Conservation (phyloP, 2,113 vertebrate genomes). For the Proterorhinus semilunaris region DNA sequence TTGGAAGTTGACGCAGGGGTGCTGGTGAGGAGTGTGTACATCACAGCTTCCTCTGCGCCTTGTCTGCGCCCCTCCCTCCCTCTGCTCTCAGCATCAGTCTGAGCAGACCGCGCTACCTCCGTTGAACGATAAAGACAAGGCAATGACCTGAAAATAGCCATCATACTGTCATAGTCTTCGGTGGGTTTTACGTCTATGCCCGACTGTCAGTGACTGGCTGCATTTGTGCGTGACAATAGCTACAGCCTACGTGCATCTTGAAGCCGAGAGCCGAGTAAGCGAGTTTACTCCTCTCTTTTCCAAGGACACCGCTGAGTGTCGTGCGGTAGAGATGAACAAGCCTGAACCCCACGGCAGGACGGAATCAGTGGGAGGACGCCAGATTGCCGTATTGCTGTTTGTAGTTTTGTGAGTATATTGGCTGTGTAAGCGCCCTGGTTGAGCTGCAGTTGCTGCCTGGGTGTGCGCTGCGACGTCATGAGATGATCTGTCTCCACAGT, state of each 20-base stretch:
- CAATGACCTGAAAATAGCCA: not conserved
- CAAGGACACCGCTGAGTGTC: conserved; percentile 46
- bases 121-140: conserved; percentile 32
- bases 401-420: conserved; percentile 18
- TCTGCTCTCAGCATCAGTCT: conserved; percentile 49
- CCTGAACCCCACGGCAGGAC: conserved; percentile 30
- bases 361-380: conserved; percentile 27
- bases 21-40: conserved; percentile 30
- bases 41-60: conserved; percentile 44
- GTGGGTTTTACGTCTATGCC: not conserved
- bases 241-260: not conserved
- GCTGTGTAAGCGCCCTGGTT: not conserved
- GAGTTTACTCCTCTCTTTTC: conserved; percentile 20
- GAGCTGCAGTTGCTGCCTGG: conserved; percentile 18
- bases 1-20: conserved; percentile 42
- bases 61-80: conserved; percentile 41
- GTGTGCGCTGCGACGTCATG: conserved; percentile 60
- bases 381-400: conserved; percentile 11
- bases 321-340: conserved; percentile 54
- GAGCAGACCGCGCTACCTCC: conserved; percentile 31
- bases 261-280: conserved; percentile 9
- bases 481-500: conserved; percentile 46
- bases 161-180: not conserved
- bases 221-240: not conserved
- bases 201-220: not conserved